Evolutionary conservation across 1,140 invertebrate species (phyloP), one percentile per base, ranked within the genome.

Genomic region (Chironomus tepperi): DNA sequence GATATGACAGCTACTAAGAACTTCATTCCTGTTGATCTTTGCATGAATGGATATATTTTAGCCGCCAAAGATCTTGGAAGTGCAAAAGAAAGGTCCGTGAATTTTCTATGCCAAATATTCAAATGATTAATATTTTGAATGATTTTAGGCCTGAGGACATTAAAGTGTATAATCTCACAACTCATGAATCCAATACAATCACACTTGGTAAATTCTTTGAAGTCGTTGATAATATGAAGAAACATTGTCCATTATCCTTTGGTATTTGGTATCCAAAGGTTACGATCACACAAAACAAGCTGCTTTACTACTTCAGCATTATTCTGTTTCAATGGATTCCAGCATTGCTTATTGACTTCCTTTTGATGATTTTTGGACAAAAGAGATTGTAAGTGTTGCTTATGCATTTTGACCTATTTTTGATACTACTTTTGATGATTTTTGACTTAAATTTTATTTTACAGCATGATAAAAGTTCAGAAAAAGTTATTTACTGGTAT

Each of bases 231-330:
- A 83, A 84, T 64, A 83, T 89, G 12, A 85, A 88, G 18, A 84
- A 89, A 34, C 85, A 90, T 74, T 91, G 91, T 83, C 93, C 93
- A 1, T 91, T 94, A 80, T 91, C 93, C 79, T 87, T 89, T 67
- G 90, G 89, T n/a, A 82, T 94, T 67, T 94, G 93, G 93, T 94
- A 91, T 82, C 93, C 93, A 0, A 88, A 89, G 76, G 92, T 92
- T 15, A 88, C 89, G 76, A 92, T 95, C 75, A 88, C 90, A 12
- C 88, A 86, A 75, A 91, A 85, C 76, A 89, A 88, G 81, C 83
- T 91, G 21, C 81, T 90, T 74, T 93, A 95, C 77, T 84, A 88
- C 74, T 83, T 96, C 15, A 90, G 89, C 78, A 88, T 92, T 2
- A 85, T 95, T 75, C 91, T 95, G 77, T 91, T 93, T 77, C 94